Percentiles rank a stretch among this genome's conserved stretches.
Conservation (phyloP, 2,113 vertebrate species). For the Caranx ignobilis region DNA sequence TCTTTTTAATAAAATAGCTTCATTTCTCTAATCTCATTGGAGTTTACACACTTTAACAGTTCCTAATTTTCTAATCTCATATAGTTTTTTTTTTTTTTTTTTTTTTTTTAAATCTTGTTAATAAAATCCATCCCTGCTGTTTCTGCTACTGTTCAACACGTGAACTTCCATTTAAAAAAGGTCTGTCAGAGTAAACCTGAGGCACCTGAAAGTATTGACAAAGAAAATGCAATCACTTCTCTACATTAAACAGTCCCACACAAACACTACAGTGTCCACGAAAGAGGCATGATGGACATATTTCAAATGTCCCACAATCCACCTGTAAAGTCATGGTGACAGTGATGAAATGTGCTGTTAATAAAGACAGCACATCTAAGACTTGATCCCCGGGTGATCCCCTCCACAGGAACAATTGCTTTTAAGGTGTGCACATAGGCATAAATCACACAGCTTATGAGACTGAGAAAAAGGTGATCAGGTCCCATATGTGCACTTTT, state of each 20-base stretch:
- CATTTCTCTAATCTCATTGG: too few species aligned
- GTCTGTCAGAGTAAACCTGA: too few species aligned
- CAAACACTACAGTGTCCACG: background rate
- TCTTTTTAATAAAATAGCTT: too few species aligned
- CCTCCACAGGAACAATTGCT: constrained; percentile 1
- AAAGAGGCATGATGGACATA: background rate
- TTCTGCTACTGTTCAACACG: too few species aligned
- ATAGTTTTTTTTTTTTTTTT: too few species aligned
- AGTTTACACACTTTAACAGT: too few species aligned
- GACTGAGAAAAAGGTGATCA: background rate
- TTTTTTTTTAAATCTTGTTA: too few species aligned
- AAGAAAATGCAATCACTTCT: background rate
- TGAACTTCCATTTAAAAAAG: too few species aligned
- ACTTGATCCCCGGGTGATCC: background rate
- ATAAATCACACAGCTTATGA: background rate
- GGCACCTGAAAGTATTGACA: background rate
- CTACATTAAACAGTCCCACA: background rate
- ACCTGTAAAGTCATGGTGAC: background rate
- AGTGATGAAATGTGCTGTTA: background rate
- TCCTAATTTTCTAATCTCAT: too few species aligned
- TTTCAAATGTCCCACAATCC: background rate
- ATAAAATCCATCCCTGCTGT: too few species aligned
- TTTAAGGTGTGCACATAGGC: background rate
- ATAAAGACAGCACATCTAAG: constrained; percentile 9
- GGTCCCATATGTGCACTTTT: background rate